Percentiles rank a stretch among this genome's conserved stretches.
Conservation (phyloP, 2,888 invertebrate genomes). For the Yponomeuta evonymella region DNA sequence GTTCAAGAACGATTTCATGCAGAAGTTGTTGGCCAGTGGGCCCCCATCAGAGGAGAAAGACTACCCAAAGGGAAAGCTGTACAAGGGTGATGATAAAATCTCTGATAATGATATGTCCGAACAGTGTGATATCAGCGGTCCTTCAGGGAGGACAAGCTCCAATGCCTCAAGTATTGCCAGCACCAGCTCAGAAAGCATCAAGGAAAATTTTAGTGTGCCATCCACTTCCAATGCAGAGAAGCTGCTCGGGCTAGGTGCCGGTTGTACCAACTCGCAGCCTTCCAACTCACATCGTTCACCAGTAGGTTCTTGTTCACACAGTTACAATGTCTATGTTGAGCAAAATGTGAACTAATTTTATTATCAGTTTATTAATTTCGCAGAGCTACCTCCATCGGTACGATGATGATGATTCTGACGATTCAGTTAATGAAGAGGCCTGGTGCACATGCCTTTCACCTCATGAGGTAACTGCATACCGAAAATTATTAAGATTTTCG, state of each 20-base stretch:
- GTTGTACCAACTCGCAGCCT: neutral
- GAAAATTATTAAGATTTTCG: neutral
- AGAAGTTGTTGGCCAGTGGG: conserved; percentile 55
- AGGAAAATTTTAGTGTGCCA: conserved; percentile 51
- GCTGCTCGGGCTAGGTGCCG: conserved; percentile 45
- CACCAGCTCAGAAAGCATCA: conserved; percentile 53
- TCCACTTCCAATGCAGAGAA: conserved; percentile 67
- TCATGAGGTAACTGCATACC: conserved; percentile 46
- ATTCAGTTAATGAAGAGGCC: conserved; percentile 52
- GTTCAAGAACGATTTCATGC: conserved; percentile 51
- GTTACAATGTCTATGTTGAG: neutral
- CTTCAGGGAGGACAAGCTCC: conserved; percentile 54
- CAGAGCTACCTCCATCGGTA: conserved; percentile 48
- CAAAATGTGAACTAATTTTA: neutral
- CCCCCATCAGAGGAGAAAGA: conserved; percentile 48
- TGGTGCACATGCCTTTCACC: conserved; percentile 68
- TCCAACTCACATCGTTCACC: conserved; percentile 25
- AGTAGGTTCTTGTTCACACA: conserved; percentile 32
- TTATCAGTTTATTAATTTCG: conserved; percentile 23
- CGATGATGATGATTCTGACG: conserved; percentile 62
- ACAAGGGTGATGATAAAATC: conserved; percentile 50
- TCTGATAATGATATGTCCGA: conserved; percentile 42
- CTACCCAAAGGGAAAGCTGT: conserved; percentile 63
- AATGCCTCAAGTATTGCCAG: conserved; percentile 62
- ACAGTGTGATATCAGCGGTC: conserved; percentile 42